Base-by-base conservation (phyloP, 2,888 invertebrate species). In the Cephus runcator region DNA sequence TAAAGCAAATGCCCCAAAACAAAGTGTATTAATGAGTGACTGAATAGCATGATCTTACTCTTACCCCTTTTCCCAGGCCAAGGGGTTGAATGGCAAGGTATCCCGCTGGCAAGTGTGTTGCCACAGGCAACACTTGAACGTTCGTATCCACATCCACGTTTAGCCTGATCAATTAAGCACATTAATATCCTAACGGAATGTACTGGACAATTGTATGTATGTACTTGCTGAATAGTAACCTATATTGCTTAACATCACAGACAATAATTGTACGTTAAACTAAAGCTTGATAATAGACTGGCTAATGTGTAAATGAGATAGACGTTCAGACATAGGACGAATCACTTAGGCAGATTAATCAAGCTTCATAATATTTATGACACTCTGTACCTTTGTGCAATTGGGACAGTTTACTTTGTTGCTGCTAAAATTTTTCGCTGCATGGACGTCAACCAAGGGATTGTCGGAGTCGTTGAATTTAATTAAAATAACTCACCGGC, bases 1-100 rank as follows among this genome's bases (percentile, higher is more conserved):
- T 56, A 56, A 56, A 56, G 56, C 56, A 23, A 77, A 36, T 69
- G 33, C 12, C 75, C 56, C 40, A 73, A 77, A 79, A 77, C 69
- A 80, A 69, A 73, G 79, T 69, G 40, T 69, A 78, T 73, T 77
- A 75, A 81, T 77, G 31, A 76, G 81, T 85, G 34, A 81, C 69
- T 30, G 73, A 76, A 75, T n/a, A 73, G 78, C 76, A 35, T 40
- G 81, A 77, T 79, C 79, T 83, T 82, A 81, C 79, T 91, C 94
- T 94, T 93, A 97, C 97, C 92, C 98, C 98, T 95, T 96, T 97
- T 77, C 97, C 97, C 79, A 98, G 93, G 56, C 98, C 98, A 77
- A 98, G 94, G 1, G 97, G 97, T 89, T 98, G 97, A 87, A 97
- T 96, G 15, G 97, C 94, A 73, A 98, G 93, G 92, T 99, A 99